phyloP scores from a whole-genome alignment of 2,113 vertebrate species.

The Pangasianodon hypophthalmus region DNA sequence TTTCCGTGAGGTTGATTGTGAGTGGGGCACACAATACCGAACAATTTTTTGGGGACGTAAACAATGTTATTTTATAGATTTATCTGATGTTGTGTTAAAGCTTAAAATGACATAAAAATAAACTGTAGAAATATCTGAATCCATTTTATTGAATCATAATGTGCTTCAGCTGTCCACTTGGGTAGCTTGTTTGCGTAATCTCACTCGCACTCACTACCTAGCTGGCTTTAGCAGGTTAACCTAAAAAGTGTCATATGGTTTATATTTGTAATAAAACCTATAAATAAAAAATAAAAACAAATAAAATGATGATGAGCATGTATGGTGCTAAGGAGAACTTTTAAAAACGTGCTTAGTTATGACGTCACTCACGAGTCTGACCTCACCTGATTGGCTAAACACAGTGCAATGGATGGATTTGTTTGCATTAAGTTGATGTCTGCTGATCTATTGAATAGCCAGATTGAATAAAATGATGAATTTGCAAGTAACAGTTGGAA shows the following conservation, averaged over 20 bases:
- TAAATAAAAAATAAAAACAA: not conserved
- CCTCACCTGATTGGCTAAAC: not conserved
- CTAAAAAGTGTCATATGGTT: not conserved
- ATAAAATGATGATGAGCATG: not conserved
- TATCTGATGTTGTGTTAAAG: not conserved
- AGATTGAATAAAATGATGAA: not conserved
- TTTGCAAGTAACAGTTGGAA: not conserved
- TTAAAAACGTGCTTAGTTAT: not conserved
- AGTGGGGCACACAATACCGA: not conserved
- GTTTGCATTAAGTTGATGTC: not conserved
- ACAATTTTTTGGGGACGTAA: not conserved
- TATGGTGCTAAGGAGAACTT: not conserved
- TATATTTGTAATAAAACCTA: not conserved
- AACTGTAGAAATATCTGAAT: not conserved
- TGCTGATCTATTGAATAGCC: not conserved
- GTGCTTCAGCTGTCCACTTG: not conserved
- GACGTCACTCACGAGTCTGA: not conserved
- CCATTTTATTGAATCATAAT: not conserved
- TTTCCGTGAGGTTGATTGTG: not conserved
- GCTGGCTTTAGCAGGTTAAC: not conserved
- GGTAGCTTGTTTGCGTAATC: not conserved
- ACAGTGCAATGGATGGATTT: not conserved
- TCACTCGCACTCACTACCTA: not conserved
- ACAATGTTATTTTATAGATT: not conserved
- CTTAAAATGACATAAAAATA: not conserved